Percentiles rank a stretch among this genome's conserved stretches.
Evolutionary conservation across 2,113 vertebrate species (phyloP).

Genomic region (Calyptommatus sinebrachiatus): DNA sequence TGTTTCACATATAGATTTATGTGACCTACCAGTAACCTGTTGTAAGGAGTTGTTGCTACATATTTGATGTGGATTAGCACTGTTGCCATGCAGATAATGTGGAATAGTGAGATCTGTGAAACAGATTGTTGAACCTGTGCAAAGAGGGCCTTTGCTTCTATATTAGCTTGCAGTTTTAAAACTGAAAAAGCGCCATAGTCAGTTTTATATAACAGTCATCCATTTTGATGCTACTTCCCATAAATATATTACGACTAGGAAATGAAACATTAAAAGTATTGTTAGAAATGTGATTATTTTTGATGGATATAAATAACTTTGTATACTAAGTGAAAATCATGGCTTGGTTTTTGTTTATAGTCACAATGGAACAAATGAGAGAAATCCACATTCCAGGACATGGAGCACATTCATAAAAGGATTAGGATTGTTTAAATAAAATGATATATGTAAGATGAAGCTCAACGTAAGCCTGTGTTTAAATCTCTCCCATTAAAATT

Average conservation of each 20-base stretch:
- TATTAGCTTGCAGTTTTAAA: not conserved
- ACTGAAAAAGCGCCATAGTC: not conserved
- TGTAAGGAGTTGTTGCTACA: too few species aligned
- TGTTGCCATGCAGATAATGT: too few species aligned
- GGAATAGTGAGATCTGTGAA: too few species aligned
- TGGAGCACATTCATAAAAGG: not conserved
- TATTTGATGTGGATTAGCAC: too few species aligned
- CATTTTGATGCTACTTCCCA: conserved; percentile 12
- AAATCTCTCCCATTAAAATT: not conserved
- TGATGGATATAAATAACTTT: conserved; percentile 21
- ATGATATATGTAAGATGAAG: not conserved
- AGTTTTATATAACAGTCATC: conserved; percentile 24
- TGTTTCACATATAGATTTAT: too few species aligned
- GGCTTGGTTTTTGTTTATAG: not conserved
- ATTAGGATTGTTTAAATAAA: conserved; percentile 27
- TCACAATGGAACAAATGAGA: conserved; percentile 20
- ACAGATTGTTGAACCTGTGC: not conserved
- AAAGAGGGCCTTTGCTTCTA: rapidly evolving
- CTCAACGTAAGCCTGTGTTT: not conserved
- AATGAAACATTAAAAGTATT: not conserved
- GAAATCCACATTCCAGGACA: conserved; percentile 1
- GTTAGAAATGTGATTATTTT: not conserved
- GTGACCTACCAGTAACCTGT: too few species aligned
- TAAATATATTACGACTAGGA: conserved; percentile 13
- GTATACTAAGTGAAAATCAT: conserved; percentile 1